Percentiles rank a stretch among this genome's conserved stretches.
Evolutionary conservation across 1,140 invertebrate species (phyloP).

Genomic region (Aleiodes sp.): DNA sequence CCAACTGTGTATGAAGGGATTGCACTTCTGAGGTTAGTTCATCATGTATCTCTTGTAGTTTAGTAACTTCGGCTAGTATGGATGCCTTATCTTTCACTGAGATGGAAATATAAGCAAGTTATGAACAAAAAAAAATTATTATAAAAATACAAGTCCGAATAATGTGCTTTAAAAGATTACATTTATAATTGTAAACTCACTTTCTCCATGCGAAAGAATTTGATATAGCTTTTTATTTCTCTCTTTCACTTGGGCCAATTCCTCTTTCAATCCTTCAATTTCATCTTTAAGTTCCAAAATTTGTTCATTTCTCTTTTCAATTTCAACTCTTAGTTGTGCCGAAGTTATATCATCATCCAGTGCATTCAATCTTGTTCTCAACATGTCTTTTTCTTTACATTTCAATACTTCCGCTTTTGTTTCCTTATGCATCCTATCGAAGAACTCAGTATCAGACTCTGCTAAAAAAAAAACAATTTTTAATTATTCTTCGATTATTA

Average conservation of each 20-base stretch:
- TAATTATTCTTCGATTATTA: not conserved
- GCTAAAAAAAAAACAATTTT: not conserved
- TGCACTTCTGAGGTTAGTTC: constrained; percentile 79
- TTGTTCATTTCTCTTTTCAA: constrained; percentile 75
- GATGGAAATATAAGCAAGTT: constrained; percentile 18
- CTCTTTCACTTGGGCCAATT: constrained; percentile 77
- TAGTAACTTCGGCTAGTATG: constrained; percentile 78
- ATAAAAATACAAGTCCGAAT: not conserved
- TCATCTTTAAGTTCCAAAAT: constrained; percentile 71
- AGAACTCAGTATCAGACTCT: constrained; percentile 69
- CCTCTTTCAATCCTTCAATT: constrained; percentile 72
- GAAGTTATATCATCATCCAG: constrained; percentile 68
- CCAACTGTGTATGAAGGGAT: constrained; percentile 75
- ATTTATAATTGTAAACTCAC: constrained; percentile 67
- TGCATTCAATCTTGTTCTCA: constrained; percentile 62
- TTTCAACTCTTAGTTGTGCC: constrained; percentile 71
- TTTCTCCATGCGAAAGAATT: constrained; percentile 81
- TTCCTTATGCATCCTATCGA: constrained; percentile 74
- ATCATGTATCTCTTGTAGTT: constrained; percentile 74
- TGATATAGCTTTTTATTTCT: constrained; percentile 82
- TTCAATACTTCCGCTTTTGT: constrained; percentile 72
- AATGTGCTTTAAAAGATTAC: too few species aligned
- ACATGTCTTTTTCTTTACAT: constrained; percentile 72
- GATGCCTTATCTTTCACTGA: constrained; percentile 83
- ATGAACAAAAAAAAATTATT: constrained; percentile 22